These are phyloP conservation scores for Lithophane ornitopus DNA, from an alignment of 2,888 invertebrate species.

Conservation along the genomic window DNA sequence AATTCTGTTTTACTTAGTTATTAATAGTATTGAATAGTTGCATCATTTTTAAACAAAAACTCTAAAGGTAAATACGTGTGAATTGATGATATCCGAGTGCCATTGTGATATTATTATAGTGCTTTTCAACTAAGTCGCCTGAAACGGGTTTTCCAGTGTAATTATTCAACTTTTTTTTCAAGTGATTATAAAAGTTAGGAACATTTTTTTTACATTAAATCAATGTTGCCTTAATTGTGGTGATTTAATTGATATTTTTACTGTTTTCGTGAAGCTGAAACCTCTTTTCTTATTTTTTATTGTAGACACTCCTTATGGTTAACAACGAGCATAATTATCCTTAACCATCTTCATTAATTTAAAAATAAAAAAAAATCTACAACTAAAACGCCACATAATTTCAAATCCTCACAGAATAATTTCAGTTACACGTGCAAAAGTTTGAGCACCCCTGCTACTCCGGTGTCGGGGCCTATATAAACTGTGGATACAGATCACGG, in stretches of 20 bases:
- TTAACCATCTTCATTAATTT: background rate
- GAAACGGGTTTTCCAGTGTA: background rate
- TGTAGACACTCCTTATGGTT: background rate
- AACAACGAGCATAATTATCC: background rate
- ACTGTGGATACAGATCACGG: slow-evolving; percentile 68
- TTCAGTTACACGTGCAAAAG: slow-evolving; percentile 60
- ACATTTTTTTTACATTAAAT: background rate
- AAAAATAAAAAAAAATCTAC: background rate
- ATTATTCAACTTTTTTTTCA: background rate
- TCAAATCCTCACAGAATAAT: background rate
- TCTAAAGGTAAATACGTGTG: background rate
- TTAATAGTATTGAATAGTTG: slow-evolving; percentile 20
- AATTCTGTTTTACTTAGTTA: background rate
- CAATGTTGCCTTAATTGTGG: background rate
- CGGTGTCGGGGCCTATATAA: slow-evolving; percentile 84
- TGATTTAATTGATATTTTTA: background rate
- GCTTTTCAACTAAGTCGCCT: background rate
- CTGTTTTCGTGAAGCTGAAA: background rate
- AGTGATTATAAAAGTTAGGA: background rate
- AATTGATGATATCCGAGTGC: background rate
- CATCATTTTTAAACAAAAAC: slow-evolving; percentile 15
- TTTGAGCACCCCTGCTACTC: slow-evolving; percentile 75
- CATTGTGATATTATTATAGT: background rate
- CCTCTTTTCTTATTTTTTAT: background rate
- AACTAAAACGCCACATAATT: background rate